phyloP scores from a whole-genome alignment of 1,140 invertebrate genomes.

The Hermatobates lingyangjiaoensis region DNA sequence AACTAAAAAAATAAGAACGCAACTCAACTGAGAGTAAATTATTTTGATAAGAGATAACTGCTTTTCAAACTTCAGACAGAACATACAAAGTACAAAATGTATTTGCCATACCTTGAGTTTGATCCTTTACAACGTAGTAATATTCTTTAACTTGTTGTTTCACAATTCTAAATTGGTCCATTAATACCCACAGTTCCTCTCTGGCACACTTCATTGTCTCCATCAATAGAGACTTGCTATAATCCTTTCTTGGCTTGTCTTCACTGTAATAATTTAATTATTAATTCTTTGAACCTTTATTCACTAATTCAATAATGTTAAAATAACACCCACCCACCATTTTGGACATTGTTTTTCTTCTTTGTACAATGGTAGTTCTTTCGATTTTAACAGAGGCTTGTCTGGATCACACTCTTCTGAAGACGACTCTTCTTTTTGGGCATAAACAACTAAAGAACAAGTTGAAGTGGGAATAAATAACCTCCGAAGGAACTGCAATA shows the following conservation, averaged over 20 bases:
- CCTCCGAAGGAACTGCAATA: background rate
- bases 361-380: background rate
- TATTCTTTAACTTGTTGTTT: slow-evolving; percentile 13
- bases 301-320: background rate
- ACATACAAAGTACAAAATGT: background rate
- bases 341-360: background rate
- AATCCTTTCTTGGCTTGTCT: background rate
- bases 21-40: no score
- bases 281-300: background rate
- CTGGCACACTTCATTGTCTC: slow-evolving; percentile 7
- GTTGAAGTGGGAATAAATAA: background rate
- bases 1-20: no score
- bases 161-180: slow-evolving; percentile 6
- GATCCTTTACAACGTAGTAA: background rate
- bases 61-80: no score
- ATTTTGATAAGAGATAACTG: no score
- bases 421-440: background rate
- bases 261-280: background rate
- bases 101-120: background rate
- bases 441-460: background rate
- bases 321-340: background rate
- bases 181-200: slow-evolving; percentile 6
- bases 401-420: background rate
- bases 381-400: background rate
- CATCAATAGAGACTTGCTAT: background rate